phyloP scores from a whole-genome alignment of 2,888 invertebrate species.

The Cremastobaeus sp. region DNA sequence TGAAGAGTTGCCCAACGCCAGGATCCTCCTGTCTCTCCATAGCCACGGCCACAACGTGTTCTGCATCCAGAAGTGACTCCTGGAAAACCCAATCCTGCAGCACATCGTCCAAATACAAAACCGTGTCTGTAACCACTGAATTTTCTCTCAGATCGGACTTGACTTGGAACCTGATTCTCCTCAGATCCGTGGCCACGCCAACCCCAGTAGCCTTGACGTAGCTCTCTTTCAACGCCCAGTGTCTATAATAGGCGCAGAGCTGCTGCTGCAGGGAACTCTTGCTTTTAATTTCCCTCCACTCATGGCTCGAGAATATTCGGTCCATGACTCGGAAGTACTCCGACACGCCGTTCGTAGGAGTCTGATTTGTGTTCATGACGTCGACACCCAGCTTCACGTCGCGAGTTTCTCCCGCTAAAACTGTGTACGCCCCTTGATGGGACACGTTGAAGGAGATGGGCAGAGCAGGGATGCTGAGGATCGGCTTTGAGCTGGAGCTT shows the following conservation, averaged over 20 bases:
- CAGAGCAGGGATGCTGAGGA: slow-evolving; percentile 71
- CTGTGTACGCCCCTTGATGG: slow-evolving; percentile 92
- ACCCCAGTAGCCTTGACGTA: slow-evolving; percentile 94
- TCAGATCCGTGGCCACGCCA: slow-evolving; percentile 89
- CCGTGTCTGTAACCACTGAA: slow-evolving; percentile 82
- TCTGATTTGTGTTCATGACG: slow-evolving; percentile 91
- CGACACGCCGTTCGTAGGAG: slow-evolving; percentile 83
- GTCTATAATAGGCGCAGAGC: slow-evolving; percentile 88
- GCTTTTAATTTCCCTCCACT: slow-evolving; percentile 88
- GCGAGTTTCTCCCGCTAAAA: slow-evolving; percentile 85
- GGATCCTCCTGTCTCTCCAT: slow-evolving; percentile 74
- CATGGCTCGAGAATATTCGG: slow-evolving; percentile 87
- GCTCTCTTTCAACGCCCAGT: slow-evolving; percentile 97
- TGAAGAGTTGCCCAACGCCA: slow-evolving; percentile 78
- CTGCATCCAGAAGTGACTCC: slow-evolving; percentile 87
- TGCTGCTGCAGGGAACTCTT: slow-evolving; percentile 82
- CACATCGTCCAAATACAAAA: slow-evolving; percentile 82
- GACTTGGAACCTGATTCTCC: slow-evolving; percentile 87
- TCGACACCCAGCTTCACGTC: slow-evolving; percentile 86
- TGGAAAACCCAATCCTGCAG: slow-evolving; percentile 87
- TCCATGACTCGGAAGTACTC: slow-evolving; percentile 95
- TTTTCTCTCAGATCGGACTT: slow-evolving; percentile 70
- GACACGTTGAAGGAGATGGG: slow-evolving; percentile 89
- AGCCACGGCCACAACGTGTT: slow-evolving; percentile 90
- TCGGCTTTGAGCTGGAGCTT: slow-evolving; percentile 86